A percentile compares a stretch with the other conserved stretches of the same genome.
Evolutionary conservation across 37 sponge, comb jelly and placozoan species (phyloP).

Genomic region (Eunapius fragilis): DNA sequence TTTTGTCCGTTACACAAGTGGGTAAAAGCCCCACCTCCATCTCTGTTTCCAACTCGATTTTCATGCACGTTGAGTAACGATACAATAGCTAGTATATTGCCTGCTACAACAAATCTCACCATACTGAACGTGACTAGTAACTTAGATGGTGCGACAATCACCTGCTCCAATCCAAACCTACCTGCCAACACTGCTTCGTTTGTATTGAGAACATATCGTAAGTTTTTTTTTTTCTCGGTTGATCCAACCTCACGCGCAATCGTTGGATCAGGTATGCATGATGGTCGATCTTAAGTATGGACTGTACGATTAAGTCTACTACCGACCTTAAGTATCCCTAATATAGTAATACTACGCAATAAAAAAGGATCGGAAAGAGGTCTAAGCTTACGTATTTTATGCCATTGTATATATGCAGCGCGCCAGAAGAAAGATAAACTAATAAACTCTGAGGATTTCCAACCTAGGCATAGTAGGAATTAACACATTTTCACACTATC

Average conservation of each 20-base stretch:
- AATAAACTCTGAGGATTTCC: too few relatives aligned
- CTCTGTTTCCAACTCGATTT: background rate
- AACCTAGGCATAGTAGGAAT: too few relatives aligned
- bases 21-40: background rate
- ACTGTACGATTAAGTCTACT: too few relatives aligned
- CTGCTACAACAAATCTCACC: background rate
- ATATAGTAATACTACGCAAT: too few relatives aligned
- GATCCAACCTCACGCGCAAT: too few relatives aligned
- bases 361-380: too few relatives aligned
- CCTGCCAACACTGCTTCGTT: background rate
- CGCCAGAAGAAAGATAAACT: too few relatives aligned
- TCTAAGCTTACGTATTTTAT: too few relatives aligned
- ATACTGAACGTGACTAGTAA: background rate
- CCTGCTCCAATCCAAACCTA: background rate
- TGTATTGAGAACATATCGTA: conserved; percentile 9
- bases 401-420: too few relatives aligned
- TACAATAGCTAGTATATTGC: background rate
- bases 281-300: background rate
- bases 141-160: background rate
- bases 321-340: too few relatives aligned
- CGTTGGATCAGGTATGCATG: background rate
- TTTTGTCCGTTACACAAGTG: background rate
- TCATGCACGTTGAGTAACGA: background rate
- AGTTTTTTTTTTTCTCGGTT: background rate
- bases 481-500: background rate